phyloP scores from a whole-genome alignment of 2,888 invertebrate genomes.

The Celastrina argiolus region DNA sequence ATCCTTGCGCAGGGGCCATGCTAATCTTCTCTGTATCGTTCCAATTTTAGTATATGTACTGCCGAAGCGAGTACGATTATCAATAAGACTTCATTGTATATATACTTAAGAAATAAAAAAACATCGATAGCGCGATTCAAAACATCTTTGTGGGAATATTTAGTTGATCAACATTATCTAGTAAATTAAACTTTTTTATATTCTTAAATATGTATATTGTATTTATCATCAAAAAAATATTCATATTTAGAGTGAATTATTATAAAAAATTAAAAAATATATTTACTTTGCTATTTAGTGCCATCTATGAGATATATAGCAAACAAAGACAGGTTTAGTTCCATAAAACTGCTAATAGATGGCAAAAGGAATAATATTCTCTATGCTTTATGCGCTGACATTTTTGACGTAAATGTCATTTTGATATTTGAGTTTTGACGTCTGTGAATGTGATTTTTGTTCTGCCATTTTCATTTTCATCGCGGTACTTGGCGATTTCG shows the following conservation, averaged over 20 bases:
- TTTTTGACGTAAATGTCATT: neutral
- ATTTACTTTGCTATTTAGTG: neutral
- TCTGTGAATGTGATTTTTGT: neutral
- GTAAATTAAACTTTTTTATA: neutral
- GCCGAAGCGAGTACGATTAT: constrained; percentile 53
- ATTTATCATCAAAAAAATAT: neutral
- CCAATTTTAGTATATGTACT: constrained; percentile 63
- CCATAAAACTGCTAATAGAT: neutral
- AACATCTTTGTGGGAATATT: neutral
- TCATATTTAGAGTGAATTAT: neutral
- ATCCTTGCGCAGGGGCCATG: constrained; percentile 66
- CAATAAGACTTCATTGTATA: neutral
- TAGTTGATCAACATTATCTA: neutral
- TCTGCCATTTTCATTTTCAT: constrained; percentile 4
- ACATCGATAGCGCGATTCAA: neutral
- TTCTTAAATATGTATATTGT: neutral
- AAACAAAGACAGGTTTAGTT: neutral
- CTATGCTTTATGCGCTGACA: no score
- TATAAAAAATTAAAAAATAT: neutral
- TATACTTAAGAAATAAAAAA: neutral
- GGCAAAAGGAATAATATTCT: neutral
- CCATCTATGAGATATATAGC: neutral
- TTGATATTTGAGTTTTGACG: neutral
- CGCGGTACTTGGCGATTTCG: neutral
- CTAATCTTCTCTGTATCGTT: constrained; percentile 63